A percentile compares a stretch with the other conserved stretches of the same genome.
Conservation (phyloP, 2,888 invertebrate genomes). For the Cephus spinipes region DNA sequence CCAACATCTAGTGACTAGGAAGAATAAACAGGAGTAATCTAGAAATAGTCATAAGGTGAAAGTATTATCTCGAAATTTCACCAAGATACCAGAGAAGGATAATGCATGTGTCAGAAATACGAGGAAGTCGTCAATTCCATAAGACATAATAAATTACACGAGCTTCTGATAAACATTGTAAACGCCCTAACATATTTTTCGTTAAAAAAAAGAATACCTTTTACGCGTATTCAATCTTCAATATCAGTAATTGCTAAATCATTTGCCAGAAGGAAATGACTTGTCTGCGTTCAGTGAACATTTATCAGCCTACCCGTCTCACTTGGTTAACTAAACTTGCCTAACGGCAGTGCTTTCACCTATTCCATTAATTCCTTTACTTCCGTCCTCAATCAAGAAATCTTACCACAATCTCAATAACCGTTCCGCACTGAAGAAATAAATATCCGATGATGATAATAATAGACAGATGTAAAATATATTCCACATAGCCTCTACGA, state of each 20-base stretch:
- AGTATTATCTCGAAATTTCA: neutral
- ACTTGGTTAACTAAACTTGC: conserved; percentile 4
- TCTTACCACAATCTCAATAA: neutral
- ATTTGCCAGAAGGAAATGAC: neutral
- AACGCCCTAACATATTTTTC: neutral
- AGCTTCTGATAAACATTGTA: neutral
- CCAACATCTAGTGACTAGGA: neutral
- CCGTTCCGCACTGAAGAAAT: neutral
- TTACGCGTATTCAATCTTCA: neutral
- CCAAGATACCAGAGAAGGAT: neutral
- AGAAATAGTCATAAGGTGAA: neutral
- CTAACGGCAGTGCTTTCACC: conserved; percentile 13
- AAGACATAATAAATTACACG: neutral
- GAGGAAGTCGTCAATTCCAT: neutral
- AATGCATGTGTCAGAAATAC: neutral
- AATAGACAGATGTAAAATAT: neutral
- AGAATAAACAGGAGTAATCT: neutral
- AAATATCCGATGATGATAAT: neutral
- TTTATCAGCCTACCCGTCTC: neutral
- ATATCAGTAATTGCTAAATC: neutral
- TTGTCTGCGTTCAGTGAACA: neutral
- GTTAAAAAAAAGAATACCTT: neutral
- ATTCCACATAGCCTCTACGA: neutral
- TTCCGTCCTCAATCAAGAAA: neutral
- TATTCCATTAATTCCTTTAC: neutral